phyloP scores from a whole-genome alignment of 2,797 vertebrate genomes.

The Enteromius unitaeniatus region DNA sequence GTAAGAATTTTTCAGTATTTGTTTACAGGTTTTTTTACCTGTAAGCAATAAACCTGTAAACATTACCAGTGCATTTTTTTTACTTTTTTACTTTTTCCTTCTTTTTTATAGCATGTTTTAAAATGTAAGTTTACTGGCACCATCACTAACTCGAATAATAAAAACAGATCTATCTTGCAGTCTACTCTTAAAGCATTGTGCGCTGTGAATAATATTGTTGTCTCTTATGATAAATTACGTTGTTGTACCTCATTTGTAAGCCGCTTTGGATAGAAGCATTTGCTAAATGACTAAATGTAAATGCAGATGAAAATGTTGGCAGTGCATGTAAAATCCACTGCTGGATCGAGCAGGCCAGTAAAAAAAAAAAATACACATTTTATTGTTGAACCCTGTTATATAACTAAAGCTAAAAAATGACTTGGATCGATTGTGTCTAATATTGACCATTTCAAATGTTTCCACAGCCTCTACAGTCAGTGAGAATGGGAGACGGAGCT shows the following conservation, averaged over 20 bases:
- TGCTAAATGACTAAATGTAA: slow-evolving; percentile 48
- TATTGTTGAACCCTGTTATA: background rate
- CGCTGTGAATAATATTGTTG: background rate
- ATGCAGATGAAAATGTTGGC: slow-evolving; percentile 20
- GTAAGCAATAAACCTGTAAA: background rate
- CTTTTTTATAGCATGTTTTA: too few species aligned
- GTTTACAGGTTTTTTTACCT: too few species aligned
- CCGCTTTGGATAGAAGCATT: slow-evolving; percentile 28
- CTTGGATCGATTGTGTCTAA: slow-evolving; percentile 45
- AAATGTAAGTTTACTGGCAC: too few species aligned
- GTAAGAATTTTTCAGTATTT: too few species aligned
- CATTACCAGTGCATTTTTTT: background rate
- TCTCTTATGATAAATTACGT: slow-evolving; percentile 11
- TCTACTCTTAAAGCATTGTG: background rate
- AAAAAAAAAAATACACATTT: background rate
- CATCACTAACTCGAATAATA: background rate
- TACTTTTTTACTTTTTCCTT: background rate
- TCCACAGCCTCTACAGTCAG: slow-evolving; percentile 90
- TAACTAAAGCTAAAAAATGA: slow-evolving; percentile 8
- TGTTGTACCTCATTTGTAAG: slow-evolving; percentile 37
- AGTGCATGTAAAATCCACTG: background rate
- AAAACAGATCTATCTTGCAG: too few species aligned
- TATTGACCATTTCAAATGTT: slow-evolving; percentile 56
- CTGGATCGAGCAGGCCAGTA: background rate
- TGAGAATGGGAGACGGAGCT: slow-evolving; percentile 89